Percentiles rank a stretch among this genome's conserved stretches.
Evolutionary conservation across 2,888 invertebrate genomes (phyloP).

Genomic region (Apamea crenata): DNA sequence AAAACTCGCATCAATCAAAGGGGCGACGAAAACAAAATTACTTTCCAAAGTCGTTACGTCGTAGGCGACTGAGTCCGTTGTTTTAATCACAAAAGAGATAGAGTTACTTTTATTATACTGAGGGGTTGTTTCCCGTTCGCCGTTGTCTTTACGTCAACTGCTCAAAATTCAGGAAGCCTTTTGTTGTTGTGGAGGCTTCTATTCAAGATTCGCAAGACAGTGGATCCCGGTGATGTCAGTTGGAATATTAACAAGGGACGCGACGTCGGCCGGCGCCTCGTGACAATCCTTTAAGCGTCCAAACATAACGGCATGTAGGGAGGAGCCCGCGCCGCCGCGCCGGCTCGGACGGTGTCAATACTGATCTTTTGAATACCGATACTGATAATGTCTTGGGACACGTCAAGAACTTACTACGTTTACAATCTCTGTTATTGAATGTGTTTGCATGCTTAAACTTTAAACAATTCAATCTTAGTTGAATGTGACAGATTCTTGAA

Average conservation of each 20-base stretch:
- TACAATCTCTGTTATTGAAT: conserved; percentile 48
- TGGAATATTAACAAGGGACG: conserved; percentile 86
- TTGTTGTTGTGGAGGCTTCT: conserved; percentile 82
- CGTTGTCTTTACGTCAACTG: conserved; percentile 78
- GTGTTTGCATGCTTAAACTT: conserved; percentile 46
- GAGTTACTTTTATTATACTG: conserved; percentile 74
- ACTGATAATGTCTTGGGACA: conserved; percentile 64
- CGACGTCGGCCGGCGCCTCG: conserved; percentile 72
- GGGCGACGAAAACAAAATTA: conserved; percentile 68
- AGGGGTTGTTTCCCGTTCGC: conserved; percentile 70
- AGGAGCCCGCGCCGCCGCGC: conserved; percentile 4
- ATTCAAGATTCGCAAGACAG: conserved; percentile 85
- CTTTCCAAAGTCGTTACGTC: conserved; percentile 67
- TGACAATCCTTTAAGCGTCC: conserved; percentile 80
- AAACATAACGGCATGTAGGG: conserved; percentile 54
- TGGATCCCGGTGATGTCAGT: conserved; percentile 81
- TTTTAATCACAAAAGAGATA: conserved; percentile 75
- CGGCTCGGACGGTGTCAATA: conserved; percentile 66
- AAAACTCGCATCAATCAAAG: conserved; percentile 66
- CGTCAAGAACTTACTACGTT: conserved; percentile 44
- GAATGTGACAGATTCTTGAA: conserved; percentile 27
- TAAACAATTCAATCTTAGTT: conserved; percentile 46
- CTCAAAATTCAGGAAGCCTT: conserved; percentile 85
- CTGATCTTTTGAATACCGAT: conserved; percentile 68
- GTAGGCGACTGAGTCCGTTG: conserved; percentile 63